These are phyloP conservation scores for Villa cingulata DNA, from an alignment of 2,888 invertebrate species.

Conservation along the genomic window DNA sequence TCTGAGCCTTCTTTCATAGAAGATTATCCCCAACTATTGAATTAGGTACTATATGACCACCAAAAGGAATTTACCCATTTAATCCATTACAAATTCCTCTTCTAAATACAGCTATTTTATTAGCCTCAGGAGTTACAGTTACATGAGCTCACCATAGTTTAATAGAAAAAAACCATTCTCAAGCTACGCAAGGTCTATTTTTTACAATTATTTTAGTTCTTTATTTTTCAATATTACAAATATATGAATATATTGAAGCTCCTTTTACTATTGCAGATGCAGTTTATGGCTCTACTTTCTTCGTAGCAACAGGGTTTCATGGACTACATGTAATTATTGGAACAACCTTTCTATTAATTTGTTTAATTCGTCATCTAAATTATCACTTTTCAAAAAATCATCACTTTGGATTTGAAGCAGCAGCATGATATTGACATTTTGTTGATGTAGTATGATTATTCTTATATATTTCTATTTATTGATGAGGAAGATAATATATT, in stretches of 20 bases:
- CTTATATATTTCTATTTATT: slow-evolving; percentile 51
- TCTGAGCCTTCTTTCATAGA: slow-evolving; percentile 36
- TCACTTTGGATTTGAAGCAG: slow-evolving; percentile 52
- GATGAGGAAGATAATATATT: slow-evolving; percentile 53
- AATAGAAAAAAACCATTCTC: slow-evolving; percentile 38
- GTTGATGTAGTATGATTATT: slow-evolving; percentile 50
- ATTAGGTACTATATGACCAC: slow-evolving; percentile 50
- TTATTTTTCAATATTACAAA: slow-evolving; percentile 54
- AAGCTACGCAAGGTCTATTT: slow-evolving; percentile 37
- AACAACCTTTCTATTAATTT: slow-evolving; percentile 40
- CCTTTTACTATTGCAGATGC: slow-evolving; percentile 45
- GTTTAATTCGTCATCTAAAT: slow-evolving; percentile 38
- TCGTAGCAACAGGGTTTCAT: slow-evolving; percentile 62
- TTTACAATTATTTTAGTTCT: slow-evolving; percentile 45
- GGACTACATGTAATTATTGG: slow-evolving; percentile 57
- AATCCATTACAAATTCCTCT: slow-evolving; percentile 57
- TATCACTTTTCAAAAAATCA: slow-evolving; percentile 42
- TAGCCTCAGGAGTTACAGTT: slow-evolving; percentile 54
- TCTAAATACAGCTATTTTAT: slow-evolving; percentile 57
- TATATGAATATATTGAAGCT: slow-evolving; percentile 53
- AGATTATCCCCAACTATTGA: slow-evolving; percentile 42
- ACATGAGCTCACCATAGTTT: slow-evolving; percentile 49
- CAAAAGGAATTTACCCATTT: slow-evolving; percentile 45
- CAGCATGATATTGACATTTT: slow-evolving; percentile 56
- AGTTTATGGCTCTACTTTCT: slow-evolving; percentile 55